phyloP scores from a whole-genome alignment of 2,888 invertebrate species.

The Volucella zonaria region DNA sequence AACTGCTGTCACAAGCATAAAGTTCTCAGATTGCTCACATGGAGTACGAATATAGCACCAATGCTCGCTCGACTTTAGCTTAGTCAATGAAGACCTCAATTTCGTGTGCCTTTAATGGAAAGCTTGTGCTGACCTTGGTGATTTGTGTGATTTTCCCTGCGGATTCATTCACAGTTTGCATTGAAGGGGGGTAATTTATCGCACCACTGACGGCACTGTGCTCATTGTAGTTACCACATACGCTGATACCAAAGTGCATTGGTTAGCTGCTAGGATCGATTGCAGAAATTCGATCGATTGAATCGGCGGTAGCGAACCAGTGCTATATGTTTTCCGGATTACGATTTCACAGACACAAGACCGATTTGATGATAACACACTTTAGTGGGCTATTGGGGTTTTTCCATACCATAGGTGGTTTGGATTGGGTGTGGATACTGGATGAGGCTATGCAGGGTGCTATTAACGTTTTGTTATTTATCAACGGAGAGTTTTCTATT shows the following conservation, averaged over 20 bases:
- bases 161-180: slow-evolving; percentile 10
- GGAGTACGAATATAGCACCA: no score
- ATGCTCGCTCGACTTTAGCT: background rate
- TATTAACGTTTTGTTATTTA: slow-evolving; percentile 27
- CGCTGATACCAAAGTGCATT: background rate
- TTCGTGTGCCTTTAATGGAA: background rate
- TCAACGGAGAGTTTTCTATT: slow-evolving; percentile 27
- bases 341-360: slow-evolving; percentile 32
- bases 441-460: background rate
- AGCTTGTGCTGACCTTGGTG: slow-evolving; percentile 42
- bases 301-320: background rate
- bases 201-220: background rate
- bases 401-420: slow-evolving; percentile 29
- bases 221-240: background rate
- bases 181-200: slow-evolving; percentile 13
- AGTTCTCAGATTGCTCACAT: slow-evolving; percentile 14
- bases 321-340: slow-evolving; percentile 56
- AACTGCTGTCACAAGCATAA: slow-evolving; percentile 17
- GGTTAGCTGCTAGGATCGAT: slow-evolving; percentile 36
- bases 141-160: background rate
- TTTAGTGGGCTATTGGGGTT: slow-evolving; percentile 22
- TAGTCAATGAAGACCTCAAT: slow-evolving; percentile 27
- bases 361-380: slow-evolving; percentile 39
- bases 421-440: background rate
- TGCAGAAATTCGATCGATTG: slow-evolving; percentile 41